These are phyloP conservation scores for Macheiramphus alcinus DNA, from an alignment of 2,113 vertebrate genomes.

Conservation along the genomic window DNA sequence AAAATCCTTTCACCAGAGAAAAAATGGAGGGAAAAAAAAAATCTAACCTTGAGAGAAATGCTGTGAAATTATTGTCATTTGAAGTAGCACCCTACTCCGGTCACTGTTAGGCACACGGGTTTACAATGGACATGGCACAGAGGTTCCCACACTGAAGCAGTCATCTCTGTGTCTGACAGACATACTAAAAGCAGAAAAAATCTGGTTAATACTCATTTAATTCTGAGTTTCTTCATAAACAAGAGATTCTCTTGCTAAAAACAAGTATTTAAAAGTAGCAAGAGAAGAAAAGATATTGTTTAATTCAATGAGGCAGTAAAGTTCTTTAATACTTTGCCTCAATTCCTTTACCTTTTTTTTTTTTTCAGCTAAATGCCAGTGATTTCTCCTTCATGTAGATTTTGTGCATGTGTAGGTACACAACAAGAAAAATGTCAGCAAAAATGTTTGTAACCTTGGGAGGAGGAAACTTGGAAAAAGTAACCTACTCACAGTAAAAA, in stretches of 20 bases:
- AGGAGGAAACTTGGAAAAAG: not conserved
- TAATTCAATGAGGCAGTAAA: not conserved
- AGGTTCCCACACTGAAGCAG: not conserved
- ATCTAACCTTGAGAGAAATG: not conserved
- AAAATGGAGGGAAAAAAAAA: accelerated
- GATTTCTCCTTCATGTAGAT: not conserved
- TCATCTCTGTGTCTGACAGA: not conserved
- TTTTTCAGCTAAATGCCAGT: not conserved
- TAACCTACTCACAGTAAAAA: not conserved
- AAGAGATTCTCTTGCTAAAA: not conserved
- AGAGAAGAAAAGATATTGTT: not conserved
- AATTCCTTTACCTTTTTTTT: not conserved
- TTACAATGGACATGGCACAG: not conserved
- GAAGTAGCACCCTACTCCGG: not conserved
- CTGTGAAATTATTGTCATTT: not conserved
- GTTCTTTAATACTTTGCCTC: not conserved
- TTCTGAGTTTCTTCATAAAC: not conserved
- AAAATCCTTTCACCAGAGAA: not conserved
- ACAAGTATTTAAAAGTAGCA: not conserved
- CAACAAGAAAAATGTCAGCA: not conserved
- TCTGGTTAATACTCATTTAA: not conserved
- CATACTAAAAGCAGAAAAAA: not conserved
- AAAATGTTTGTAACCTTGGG: not conserved
- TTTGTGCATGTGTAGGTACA: not conserved
- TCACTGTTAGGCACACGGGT: too few species aligned